Evolutionary conservation across 2,888 invertebrate species (phyloP).

Genomic region (Megamerina dolium): DNA sequence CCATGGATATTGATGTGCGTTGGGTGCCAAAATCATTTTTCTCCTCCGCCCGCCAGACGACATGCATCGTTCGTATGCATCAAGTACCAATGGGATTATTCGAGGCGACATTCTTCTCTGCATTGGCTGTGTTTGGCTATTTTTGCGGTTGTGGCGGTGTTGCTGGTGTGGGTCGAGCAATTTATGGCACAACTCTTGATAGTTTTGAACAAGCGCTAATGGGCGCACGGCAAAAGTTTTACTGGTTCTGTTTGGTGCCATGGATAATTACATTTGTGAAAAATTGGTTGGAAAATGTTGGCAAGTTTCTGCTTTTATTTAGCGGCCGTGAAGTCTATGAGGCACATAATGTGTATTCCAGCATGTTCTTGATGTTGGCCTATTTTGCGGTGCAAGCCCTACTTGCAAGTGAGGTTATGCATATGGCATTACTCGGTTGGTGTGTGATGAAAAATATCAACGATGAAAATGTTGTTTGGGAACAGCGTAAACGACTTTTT

Average conservation of each 20-base stretch:
- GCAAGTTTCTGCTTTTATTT: slow-evolving; percentile 22
- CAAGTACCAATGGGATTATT: slow-evolving; percentile 17
- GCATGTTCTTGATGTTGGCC: slow-evolving; percentile 17
- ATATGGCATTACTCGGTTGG: slow-evolving; percentile 26
- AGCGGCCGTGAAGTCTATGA: slow-evolving; percentile 17
- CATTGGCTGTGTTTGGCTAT: slow-evolving; percentile 25
- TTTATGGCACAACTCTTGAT: slow-evolving; percentile 19
- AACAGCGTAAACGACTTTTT: slow-evolving; percentile 19
- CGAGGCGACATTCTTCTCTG: slow-evolving; percentile 24
- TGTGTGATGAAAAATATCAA: slow-evolving; percentile 27
- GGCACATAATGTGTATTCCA: slow-evolving; percentile 20
- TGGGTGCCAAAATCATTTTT: slow-evolving; percentile 27
- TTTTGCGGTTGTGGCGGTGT: slow-evolving; percentile 17
- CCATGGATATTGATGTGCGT: slow-evolving; percentile 18
- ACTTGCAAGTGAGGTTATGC: slow-evolving; percentile 26
- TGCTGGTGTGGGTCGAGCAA: slow-evolving; percentile 11
- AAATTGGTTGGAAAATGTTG: slow-evolving; percentile 25
- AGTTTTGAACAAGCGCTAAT: slow-evolving; percentile 24
- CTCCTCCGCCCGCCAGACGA: slow-evolving; percentile 15
- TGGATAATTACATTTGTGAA: slow-evolving; percentile 29
- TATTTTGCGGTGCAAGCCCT: slow-evolving; percentile 22
- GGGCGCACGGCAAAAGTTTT: slow-evolving; percentile 23
- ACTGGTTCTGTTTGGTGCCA: slow-evolving; percentile 28
- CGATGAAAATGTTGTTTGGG: slow-evolving; percentile 23
- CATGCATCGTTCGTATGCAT: slow-evolving; percentile 21